Evolutionary conservation across 2,797 vertebrate genomes (phyloP).

Genomic region (Atherinosoma microstoma): DNA sequence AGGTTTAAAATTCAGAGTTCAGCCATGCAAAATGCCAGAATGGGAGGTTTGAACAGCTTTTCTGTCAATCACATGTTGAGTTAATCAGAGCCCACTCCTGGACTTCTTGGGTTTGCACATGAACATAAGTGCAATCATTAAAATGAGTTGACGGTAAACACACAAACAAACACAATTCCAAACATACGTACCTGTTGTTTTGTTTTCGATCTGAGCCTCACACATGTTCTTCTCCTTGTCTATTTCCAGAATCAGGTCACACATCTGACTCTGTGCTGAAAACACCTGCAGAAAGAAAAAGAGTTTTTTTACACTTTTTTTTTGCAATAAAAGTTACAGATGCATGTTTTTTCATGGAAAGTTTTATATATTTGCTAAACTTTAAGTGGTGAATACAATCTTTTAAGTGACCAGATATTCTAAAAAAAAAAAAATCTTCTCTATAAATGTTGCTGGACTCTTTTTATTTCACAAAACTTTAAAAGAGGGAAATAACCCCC

Average conservation of each 20-base stretch:
- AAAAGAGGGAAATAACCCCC: background rate
- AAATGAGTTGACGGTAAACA: background rate
- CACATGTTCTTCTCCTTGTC: conserved; percentile 74
- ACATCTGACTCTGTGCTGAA: conserved; percentile 74
- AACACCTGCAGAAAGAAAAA: conserved; percentile 68
- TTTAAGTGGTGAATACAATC: background rate
- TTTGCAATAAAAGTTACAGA: background rate
- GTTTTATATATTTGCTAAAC: background rate
- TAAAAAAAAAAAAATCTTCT: too few species aligned
- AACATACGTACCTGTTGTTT: conserved; percentile 74
- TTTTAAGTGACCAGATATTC: background rate
- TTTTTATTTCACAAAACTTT: background rate
- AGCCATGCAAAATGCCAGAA: conserved; percentile 28
- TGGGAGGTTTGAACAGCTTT: conserved; percentile 20
- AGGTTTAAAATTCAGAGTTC: conserved; percentile 36
- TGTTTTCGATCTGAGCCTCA: conserved; percentile 74
- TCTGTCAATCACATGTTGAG: conserved; percentile 29
- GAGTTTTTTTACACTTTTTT: background rate
- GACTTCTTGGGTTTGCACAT: conserved; percentile 9
- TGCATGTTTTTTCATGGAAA: background rate
- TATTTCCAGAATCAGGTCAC: conserved; percentile 78
- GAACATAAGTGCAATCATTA: background rate
- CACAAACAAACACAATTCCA: background rate
- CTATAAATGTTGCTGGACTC: background rate
- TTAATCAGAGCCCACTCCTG: conserved; percentile 2